Conservation (phyloP, 2,797 vertebrate species). For the Hippoglossus hippoglossus region DNA sequence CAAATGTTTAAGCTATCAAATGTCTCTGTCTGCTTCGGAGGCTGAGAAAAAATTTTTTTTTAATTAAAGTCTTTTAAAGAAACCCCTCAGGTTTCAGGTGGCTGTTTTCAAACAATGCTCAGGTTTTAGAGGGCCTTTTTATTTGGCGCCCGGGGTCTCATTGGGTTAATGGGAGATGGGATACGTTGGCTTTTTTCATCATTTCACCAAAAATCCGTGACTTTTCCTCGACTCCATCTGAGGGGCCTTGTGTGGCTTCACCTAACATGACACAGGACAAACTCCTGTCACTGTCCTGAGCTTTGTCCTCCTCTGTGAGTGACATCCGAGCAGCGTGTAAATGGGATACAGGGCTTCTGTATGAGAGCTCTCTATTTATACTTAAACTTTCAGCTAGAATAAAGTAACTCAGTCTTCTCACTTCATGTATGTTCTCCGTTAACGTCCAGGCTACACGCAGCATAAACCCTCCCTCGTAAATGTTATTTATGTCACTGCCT, state of each 20-base stretch:
- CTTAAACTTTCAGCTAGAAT: constrained; percentile 10
- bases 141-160: no score
- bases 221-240: neutral
- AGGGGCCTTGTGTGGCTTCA: neutral
- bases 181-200: neutral
- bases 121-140: no score
- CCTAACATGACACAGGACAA: neutral
- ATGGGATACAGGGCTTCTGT: neutral
- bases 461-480: constrained; percentile 35
- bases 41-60: no score
- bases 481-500: constrained; percentile 54
- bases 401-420: neutral
- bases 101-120: no score
- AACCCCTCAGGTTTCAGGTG: no score
- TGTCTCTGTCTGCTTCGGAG: no score
- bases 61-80: no score
- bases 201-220: neutral
- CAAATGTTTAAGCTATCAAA: no score
- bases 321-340: neutral
- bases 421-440: constrained; percentile 38
- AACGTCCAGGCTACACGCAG: neutral
- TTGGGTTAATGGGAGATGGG: neutral
- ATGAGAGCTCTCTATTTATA: constrained; percentile 10
- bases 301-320: neutral
- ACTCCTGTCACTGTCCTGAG: neutral